Evolutionary conservation across 2,113 vertebrate genomes (phyloP).

Genomic region (Collichthys lucidus): DNA sequence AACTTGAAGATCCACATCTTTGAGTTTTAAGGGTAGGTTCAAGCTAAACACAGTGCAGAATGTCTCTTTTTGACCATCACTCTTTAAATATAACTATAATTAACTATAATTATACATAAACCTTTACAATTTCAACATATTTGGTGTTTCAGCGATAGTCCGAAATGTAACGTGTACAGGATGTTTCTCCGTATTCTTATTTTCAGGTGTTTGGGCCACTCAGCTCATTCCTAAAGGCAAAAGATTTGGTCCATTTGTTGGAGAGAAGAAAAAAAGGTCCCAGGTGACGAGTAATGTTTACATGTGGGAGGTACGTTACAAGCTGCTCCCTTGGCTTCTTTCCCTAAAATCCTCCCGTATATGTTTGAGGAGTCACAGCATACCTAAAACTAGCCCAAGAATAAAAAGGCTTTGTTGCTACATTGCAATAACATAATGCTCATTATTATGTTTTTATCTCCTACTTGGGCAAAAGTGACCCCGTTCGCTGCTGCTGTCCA

Average conservation of each 20-base stretch:
- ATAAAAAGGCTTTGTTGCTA: not conserved
- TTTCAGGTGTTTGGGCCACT: conserved; percentile 93
- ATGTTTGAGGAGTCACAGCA: not conserved
- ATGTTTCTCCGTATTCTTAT: not conserved
- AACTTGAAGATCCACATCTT: not conserved
- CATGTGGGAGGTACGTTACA: conserved; percentile 95
- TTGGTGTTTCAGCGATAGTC: not conserved
- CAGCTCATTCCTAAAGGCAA: conserved; percentile 92
- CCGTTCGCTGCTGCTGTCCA: not conserved
- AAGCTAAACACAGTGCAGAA: not conserved
- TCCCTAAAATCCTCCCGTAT: conserved; percentile 10
- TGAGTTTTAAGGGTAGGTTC: not conserved
- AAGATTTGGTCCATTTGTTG: conserved; percentile 93
- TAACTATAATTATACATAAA: not conserved
- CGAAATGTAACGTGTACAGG: not conserved
- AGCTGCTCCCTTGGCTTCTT: not conserved
- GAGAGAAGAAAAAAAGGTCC: conserved; percentile 95
- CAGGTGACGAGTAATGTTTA: conserved; percentile 96
- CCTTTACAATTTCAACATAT: not conserved
- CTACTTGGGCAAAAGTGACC: not conserved
- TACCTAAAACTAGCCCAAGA: conserved; percentile 19
- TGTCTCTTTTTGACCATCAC: not conserved
- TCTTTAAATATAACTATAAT: not conserved
- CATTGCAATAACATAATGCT: not conserved
- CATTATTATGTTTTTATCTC: not conserved